These are phyloP conservation scores for Brachionus rubens DNA, from an alignment of 1,140 invertebrate genomes.

Conservation along the genomic window DNA sequence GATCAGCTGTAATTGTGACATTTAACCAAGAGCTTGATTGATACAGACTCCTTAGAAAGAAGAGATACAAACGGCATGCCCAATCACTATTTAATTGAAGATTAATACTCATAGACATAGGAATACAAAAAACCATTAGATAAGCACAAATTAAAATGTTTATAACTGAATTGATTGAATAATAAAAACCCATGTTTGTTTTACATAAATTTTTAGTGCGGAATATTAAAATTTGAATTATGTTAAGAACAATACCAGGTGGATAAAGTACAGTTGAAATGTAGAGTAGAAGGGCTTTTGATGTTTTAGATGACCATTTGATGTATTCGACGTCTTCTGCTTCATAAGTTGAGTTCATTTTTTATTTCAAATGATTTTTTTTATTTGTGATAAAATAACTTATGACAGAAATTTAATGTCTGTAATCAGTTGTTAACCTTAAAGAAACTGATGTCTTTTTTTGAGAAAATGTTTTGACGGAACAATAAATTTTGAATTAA, in stretches of 20 bases:
- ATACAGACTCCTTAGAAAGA: background rate
- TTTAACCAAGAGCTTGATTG: constrained; percentile 14
- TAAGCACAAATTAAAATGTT: background rate
- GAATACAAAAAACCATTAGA: background rate
- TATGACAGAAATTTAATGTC: too few relatives aligned
- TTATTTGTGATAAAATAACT: too few relatives aligned
- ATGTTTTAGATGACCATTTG: background rate
- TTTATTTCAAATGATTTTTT: background rate
- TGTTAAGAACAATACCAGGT: background rate
- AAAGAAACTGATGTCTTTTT: too few relatives aligned
- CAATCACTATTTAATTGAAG: background rate
- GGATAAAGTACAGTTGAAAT: background rate
- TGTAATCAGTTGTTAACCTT: too few relatives aligned
- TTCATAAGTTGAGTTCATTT: background rate
- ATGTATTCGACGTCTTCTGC: background rate
- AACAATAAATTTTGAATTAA: too few relatives aligned
- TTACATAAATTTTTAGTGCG: background rate
- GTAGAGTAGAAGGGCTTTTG: background rate
- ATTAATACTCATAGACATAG: background rate
- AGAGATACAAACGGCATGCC: background rate
- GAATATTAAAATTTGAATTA: background rate
- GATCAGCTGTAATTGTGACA: background rate
- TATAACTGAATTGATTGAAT: background rate
- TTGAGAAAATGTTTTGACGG: too few relatives aligned
- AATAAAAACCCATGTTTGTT: constrained; percentile 9